Percentiles rank a stretch among this genome's conserved stretches.
Evolutionary conservation across 2,797 vertebrate species (phyloP).

Genomic region (Mormyrus proboscirostris): DNA sequence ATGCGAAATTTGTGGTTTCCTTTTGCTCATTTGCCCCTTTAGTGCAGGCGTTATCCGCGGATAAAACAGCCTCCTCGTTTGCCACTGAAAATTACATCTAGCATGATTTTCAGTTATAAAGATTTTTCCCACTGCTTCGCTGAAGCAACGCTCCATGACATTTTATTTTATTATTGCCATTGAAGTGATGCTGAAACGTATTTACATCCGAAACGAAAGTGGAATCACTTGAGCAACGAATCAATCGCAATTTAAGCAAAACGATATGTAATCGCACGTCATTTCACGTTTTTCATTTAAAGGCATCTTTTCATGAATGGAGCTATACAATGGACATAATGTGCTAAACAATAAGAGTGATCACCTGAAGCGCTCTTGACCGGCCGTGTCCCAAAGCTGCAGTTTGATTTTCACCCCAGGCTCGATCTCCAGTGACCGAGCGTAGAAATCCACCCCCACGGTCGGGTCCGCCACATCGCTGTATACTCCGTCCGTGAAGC

Average conservation of each 20-base stretch:
- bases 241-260: background rate
- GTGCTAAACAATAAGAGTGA: background rate
- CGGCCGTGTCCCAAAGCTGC: conserved; percentile 85
- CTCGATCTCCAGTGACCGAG: conserved; percentile 62
- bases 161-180: background rate
- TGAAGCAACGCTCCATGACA: background rate
- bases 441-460: conserved; percentile 76
- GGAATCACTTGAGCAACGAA: background rate
- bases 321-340: background rate
- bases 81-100: background rate
- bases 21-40: background rate
- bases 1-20: background rate
- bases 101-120: background rate
- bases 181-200: background rate
- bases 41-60: background rate
- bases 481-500: conserved; percentile 67
- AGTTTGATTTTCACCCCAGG: conserved; percentile 71
- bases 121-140: background rate
- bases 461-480: conserved; percentile 68
- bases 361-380: conserved; percentile 81
- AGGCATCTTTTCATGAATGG: background rate
- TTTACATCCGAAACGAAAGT: background rate
- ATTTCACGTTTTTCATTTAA: background rate
- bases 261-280: background rate
- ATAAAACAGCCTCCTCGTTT: background rate